Evolutionary conservation across 2,113 vertebrate species (phyloP).

Genomic region (Egretta garzetta): DNA sequence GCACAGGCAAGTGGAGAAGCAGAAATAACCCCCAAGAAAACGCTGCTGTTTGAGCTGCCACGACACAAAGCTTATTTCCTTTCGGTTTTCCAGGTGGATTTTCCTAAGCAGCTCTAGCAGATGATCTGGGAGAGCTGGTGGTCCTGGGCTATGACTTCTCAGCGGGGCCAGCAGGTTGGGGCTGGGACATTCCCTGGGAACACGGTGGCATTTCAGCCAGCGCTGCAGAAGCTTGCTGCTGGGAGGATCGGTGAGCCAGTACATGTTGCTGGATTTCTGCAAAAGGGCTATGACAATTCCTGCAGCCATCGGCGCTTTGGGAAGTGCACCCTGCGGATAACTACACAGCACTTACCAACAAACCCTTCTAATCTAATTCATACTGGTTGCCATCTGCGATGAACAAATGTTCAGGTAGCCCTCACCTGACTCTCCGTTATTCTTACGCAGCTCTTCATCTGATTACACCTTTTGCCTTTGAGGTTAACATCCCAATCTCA

Average conservation of each 20-base stretch:
- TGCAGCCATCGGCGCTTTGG: not conserved
- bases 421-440: not conserved
- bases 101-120: not conserved
- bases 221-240: not conserved
- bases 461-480: not conserved
- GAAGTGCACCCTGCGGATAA: not conserved
- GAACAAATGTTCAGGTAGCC: not conserved
- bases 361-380: not conserved
- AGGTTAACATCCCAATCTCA: not conserved
- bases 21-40: not conserved
- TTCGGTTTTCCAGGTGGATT: not conserved
- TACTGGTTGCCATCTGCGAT: not conserved
- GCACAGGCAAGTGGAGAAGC: not conserved
- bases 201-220: not conserved
- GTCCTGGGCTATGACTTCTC: not conserved
- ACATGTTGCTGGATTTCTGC: not conserved
- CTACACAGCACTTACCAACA: not conserved
- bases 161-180: not conserved
- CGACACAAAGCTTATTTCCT: not conserved
- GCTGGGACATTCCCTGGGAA: not conserved
- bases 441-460: not conserved
- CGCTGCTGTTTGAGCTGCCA: not conserved
- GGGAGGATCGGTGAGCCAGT: not conserved
- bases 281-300: not conserved
- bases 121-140: not conserved